Base-by-base conservation (phyloP, 2,888 invertebrate species). In the Mermis nigrescens region DNA sequence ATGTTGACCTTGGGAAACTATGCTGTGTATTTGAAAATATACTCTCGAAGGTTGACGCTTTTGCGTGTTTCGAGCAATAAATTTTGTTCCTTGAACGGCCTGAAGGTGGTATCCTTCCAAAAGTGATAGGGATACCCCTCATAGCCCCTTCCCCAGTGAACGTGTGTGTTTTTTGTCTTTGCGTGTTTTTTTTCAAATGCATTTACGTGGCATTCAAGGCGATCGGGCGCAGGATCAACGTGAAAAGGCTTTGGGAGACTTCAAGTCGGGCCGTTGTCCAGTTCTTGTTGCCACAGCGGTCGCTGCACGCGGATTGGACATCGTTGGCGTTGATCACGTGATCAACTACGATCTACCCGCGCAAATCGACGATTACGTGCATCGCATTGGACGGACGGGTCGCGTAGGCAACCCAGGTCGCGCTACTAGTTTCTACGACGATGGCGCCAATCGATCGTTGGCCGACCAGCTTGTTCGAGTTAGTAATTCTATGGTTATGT, bases 271-370 rank as follows among this genome's bases (percentile, higher is more conserved):
- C 24, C 64, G 74, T n/a, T 82, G 84, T 71, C 80, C 80, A 54
- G 82, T 94, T 46, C 76, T 98, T 1, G 88, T 98, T 1, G 94
- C 94, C 0, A 95, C 95, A 0, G 86, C 88, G 0, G 92, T 95
- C 0, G 91, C 91, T 0, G 87, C 92, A 0, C 78, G 95, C 59
- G 95, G 95, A 0, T 76, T 94, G 1, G 85, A 92, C 71, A 90
- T 92, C 31, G 82, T 83, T 64, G 83, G 84, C 58, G 84, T 90
- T 0, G 80, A 82, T 2, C 68, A 73, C 59, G 77, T 78, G 0
- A 70, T 79, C 45, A 78, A 78, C 63, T 77, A 74, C 62, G 78
- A 79, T 64, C 61, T 77, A 38, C 78, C 78, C 0, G 55, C 52
- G 1, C 69, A 70, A 26, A 70, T 76, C 58, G 76, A 76, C 46